These are phyloP conservation scores for Florisuga fusca DNA, from an alignment of 2,797 vertebrate genomes.

Conservation along the genomic window DNA sequence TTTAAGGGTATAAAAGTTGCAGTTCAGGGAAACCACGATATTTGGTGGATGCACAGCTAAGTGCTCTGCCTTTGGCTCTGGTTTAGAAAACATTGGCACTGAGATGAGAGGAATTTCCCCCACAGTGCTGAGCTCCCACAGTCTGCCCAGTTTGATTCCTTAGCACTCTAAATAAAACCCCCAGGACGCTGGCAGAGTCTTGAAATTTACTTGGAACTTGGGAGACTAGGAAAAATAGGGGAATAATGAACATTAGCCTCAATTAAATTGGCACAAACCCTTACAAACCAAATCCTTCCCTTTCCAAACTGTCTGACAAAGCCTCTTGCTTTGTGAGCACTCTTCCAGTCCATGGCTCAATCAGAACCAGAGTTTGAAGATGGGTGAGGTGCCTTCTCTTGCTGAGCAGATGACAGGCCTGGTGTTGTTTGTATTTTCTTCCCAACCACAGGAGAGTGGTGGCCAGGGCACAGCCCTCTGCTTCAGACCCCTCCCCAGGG, in stretches of 20 bases:
- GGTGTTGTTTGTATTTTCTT: not conserved
- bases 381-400: rapidly evolving
- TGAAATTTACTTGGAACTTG: conserved; percentile 1
- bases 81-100: conserved; percentile 39
- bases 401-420: not conserved
- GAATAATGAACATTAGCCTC: not conserved
- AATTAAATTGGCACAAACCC: not conserved
- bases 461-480: not conserved
- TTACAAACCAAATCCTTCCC: not conserved
- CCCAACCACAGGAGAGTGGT: rapidly evolving
- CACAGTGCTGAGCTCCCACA: not conserved
- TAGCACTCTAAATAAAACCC: conserved; percentile 47
- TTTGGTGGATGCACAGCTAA: not conserved
- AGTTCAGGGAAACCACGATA: not conserved
- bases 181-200: conserved; percentile 26
- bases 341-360: not conserved
- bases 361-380: not conserved
- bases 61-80: conserved; percentile 35
- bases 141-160: conserved; percentile 53
- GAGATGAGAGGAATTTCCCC: conserved; percentile 13
- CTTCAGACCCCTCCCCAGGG: not conserved
- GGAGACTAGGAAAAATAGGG: not conserved
- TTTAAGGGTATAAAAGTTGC: not conserved
- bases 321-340: not conserved
- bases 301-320: not conserved